Conservation (phyloP, 2,113 vertebrate genomes). For the Okapia johnstoni region DNA sequence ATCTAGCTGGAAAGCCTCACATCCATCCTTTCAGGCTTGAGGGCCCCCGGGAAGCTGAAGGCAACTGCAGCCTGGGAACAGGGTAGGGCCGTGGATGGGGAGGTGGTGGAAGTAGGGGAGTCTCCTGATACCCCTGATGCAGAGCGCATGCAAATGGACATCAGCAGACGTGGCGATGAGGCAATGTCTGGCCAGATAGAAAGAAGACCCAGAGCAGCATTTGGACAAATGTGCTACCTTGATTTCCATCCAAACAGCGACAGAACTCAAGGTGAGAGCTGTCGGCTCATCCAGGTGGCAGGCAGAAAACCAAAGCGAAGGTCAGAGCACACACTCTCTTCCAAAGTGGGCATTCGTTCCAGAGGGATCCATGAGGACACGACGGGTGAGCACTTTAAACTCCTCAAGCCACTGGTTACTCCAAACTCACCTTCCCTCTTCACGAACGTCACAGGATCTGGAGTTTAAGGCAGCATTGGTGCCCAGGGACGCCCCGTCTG, state of each 20-base stretch:
- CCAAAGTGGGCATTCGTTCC: neutral
- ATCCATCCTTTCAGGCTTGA: neutral
- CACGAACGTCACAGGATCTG: neutral
- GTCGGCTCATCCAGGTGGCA: neutral
- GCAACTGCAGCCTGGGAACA: neutral
- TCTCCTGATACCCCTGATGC: accelerated
- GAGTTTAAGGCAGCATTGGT: accelerated
- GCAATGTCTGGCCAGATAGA: neutral
- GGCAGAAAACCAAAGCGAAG: neutral
- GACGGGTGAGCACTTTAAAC: no score
- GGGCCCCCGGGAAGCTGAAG: accelerated
- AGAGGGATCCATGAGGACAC: accelerated
- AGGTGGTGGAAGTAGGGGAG: neutral
- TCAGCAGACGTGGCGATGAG: accelerated
- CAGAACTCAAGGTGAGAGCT: neutral
- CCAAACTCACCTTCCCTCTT: neutral
- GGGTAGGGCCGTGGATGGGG: neutral
- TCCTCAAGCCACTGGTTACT: neutral
- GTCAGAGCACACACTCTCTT: accelerated
- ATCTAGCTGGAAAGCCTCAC: neutral
- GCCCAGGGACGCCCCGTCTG: neutral
- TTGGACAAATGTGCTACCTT: neutral
- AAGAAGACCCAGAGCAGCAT: neutral
- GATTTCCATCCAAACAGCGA: neutral
- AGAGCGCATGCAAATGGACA: accelerated